These are phyloP conservation scores for Cololabis saira DNA, from an alignment of 2,113 vertebrate species.

Conservation along the genomic window DNA sequence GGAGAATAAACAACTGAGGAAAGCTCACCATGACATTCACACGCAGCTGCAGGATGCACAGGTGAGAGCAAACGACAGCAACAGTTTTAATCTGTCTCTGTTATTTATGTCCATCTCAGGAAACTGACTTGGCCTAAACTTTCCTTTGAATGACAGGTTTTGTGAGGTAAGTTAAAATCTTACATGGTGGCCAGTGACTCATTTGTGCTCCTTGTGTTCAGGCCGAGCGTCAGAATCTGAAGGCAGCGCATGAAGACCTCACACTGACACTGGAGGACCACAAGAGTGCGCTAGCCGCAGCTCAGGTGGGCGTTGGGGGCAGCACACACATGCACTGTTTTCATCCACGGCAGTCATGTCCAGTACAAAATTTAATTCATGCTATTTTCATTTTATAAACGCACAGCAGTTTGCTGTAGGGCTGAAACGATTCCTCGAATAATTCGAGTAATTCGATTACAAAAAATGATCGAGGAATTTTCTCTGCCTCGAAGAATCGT, in stretches of 20 bases:
- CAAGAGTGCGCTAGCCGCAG: slow-evolving; percentile 96
- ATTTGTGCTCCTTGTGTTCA: slow-evolving; percentile 26
- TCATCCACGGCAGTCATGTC: background rate
- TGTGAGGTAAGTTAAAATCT: background rate
- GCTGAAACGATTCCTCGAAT: too few relatives aligned
- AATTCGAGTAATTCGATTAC: too few relatives aligned
- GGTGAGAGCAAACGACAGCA: slow-evolving; percentile 75
- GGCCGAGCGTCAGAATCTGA: slow-evolving; percentile 91
- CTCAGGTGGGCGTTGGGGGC: slow-evolving; percentile 86
- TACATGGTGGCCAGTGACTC: background rate
- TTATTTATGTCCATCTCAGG: background rate
- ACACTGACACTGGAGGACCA: slow-evolving; percentile 96
- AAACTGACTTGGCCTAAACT: too few relatives aligned
- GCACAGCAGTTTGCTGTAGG: too few relatives aligned
- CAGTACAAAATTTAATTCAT: too few relatives aligned
- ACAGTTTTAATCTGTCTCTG: background rate
- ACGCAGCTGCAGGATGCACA: slow-evolving; percentile 92
- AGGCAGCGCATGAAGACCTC: slow-evolving; percentile 89
- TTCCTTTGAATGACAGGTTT: background rate
- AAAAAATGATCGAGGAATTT: too few relatives aligned
- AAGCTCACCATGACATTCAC: slow-evolving; percentile 94
- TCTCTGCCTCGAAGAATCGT: too few relatives aligned
- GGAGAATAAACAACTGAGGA: slow-evolving; percentile 94
- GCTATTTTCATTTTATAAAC: too few relatives aligned
- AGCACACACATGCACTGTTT: background rate